A percentile compares a stretch with the other conserved stretches of the same genome.
These are phyloP conservation scores for Formica exsecta DNA, from an alignment of 1,140 invertebrate genomes.

Conservation along the genomic window DNA sequence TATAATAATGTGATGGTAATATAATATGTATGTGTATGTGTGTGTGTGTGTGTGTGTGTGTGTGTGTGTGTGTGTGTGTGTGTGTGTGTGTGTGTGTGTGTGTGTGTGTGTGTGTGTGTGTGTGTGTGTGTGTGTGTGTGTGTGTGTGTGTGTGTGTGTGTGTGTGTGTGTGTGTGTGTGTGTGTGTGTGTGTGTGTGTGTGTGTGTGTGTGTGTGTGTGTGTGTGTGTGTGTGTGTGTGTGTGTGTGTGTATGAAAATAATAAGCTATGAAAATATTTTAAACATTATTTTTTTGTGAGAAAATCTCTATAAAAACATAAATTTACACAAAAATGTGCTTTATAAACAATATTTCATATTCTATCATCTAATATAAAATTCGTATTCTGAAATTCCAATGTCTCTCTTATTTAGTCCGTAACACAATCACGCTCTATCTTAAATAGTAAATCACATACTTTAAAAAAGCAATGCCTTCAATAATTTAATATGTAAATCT, in stretches of 20 bases:
- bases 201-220: too few species aligned
- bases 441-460: too few species aligned
- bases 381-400: conserved; percentile 5
- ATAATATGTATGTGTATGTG: not conserved
- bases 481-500: conserved; percentile 28
- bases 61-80: too few species aligned
- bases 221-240: too few species aligned
- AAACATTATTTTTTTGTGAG: not conserved
- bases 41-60: too few species aligned
- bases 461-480: not conserved
- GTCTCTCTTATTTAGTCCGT: not conserved
- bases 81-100: too few species aligned
- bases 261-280: not conserved
- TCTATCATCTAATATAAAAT: conserved; percentile 7
- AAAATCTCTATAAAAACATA: not conserved
- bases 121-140: too few species aligned
- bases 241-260: too few species aligned
- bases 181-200: too few species aligned
- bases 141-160: too few species aligned
- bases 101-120: too few species aligned
- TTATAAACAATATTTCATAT: not conserved
- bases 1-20: not conserved
- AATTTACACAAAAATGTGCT: not conserved
- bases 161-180: too few species aligned
- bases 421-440: not conserved